Percentiles rank a stretch among this genome's conserved stretches.
These are phyloP conservation scores for Procapra przewalskii DNA, from an alignment of 2,113 vertebrate genomes.

Conservation along the genomic window DNA sequence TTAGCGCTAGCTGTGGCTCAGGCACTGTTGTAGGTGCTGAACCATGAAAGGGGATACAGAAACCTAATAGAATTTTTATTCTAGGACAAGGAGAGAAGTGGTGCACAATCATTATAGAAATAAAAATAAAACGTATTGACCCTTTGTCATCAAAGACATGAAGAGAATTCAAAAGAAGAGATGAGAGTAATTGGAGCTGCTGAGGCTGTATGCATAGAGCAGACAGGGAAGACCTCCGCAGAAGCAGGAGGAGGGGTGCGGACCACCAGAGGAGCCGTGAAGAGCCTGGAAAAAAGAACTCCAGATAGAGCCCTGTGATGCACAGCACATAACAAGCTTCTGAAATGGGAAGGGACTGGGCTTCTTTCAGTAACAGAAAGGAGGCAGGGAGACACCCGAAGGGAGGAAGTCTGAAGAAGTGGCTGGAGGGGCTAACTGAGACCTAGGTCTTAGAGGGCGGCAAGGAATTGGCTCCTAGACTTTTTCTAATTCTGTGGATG, in stretches of 20 bases:
- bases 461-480: background rate
- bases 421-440: background rate
- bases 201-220: rapidly evolving
- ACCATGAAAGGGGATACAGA: background rate
- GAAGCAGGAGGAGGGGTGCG: background rate
- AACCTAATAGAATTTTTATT: background rate
- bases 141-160: background rate
- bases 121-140: background rate
- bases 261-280: background rate
- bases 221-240: background rate
- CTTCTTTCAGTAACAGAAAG: background rate
- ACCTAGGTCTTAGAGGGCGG: rapidly evolving
- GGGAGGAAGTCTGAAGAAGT: background rate
- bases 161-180: background rate
- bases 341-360: background rate
- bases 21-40: background rate
- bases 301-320: background rate
- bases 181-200: background rate
- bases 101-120: background rate
- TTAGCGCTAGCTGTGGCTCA: background rate
- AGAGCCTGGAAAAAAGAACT: background rate
- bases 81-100: background rate
- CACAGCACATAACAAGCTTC: background rate
- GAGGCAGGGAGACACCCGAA: background rate
- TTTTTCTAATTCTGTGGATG: background rate